Evolutionary conservation across 2,113 vertebrate genomes (phyloP).

Genomic region (Corythornis madagascariensis): DNA sequence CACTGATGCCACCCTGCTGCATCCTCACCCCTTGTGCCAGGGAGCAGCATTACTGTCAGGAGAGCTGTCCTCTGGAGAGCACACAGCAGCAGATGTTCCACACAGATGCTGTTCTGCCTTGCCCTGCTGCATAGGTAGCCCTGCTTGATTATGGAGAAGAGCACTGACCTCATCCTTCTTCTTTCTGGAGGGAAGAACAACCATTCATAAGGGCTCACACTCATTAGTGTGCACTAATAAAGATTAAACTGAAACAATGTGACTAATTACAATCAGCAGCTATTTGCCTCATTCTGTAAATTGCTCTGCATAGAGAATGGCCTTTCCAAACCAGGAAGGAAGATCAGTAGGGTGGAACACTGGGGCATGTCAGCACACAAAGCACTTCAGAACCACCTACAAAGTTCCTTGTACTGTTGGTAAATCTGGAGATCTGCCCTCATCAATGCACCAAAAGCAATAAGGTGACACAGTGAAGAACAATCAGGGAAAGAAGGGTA

Average conservation of each 20-base stretch:
- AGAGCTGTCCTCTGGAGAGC: neutral
- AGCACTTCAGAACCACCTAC: accelerated
- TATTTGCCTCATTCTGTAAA: slow-evolving; percentile 16
- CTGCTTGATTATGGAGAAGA: neutral
- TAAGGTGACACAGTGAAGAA: neutral
- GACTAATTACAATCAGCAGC: neutral
- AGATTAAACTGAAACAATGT: neutral
- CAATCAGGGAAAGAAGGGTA: neutral
- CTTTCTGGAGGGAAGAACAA: neutral
- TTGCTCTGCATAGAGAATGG: neutral
- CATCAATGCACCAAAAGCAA: neutral
- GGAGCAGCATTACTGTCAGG: neutral
- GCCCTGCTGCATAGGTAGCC: neutral
- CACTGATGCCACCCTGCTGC: neutral
- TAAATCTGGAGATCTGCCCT: neutral
- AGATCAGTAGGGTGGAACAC: neutral
- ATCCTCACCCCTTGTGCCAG: neutral
- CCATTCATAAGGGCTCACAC: neutral
- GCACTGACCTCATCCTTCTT: neutral
- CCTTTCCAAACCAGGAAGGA: neutral
- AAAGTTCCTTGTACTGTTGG: accelerated
- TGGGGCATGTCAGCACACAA: neutral
- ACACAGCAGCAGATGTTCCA: neutral
- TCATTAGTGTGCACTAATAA: neutral
- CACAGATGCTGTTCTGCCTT: neutral